Conservation (phyloP, 2,888 invertebrate species). For the Zygogramma bicolorata region DNA sequence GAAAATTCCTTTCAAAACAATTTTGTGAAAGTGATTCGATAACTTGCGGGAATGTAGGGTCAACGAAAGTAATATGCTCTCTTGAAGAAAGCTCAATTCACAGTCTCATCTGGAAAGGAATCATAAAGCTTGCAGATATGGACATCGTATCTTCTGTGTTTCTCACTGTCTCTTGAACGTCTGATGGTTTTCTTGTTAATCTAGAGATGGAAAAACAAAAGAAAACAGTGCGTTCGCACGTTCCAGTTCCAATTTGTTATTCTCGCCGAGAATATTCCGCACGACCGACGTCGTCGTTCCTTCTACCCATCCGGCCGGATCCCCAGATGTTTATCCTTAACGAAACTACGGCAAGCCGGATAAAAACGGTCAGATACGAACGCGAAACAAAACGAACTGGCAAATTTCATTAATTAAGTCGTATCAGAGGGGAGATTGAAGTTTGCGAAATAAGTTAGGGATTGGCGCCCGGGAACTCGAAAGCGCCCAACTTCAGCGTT, state of each 20-base stretch:
- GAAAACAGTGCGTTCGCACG: too few relatives aligned
- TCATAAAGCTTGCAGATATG: too few relatives aligned
- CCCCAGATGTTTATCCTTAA: background rate
- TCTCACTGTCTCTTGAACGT: too few relatives aligned
- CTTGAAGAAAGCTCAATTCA: too few relatives aligned
- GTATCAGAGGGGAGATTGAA: background rate
- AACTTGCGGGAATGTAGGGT: too few relatives aligned
- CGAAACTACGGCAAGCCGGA: background rate
- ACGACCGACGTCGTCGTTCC: background rate
- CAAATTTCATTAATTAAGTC: constrained; percentile 3
- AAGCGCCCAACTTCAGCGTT: constrained; percentile 3
- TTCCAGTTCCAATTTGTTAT: background rate
- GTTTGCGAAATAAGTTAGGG: background rate
- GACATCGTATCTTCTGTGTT: too few relatives aligned
- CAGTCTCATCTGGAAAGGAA: too few relatives aligned
- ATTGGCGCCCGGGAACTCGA: background rate
- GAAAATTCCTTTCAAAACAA: too few relatives aligned
- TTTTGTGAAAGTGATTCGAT: too few relatives aligned
- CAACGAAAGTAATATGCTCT: too few relatives aligned
- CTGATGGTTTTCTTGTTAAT: too few relatives aligned
- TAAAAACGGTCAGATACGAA: background rate
- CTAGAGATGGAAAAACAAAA: too few relatives aligned
- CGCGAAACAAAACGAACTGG: constrained; percentile 1
- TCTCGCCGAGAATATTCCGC: background rate
- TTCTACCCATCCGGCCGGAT: background rate